phyloP scores from a whole-genome alignment of 2,888 invertebrate species.

The Nephrotoma flavescens region DNA sequence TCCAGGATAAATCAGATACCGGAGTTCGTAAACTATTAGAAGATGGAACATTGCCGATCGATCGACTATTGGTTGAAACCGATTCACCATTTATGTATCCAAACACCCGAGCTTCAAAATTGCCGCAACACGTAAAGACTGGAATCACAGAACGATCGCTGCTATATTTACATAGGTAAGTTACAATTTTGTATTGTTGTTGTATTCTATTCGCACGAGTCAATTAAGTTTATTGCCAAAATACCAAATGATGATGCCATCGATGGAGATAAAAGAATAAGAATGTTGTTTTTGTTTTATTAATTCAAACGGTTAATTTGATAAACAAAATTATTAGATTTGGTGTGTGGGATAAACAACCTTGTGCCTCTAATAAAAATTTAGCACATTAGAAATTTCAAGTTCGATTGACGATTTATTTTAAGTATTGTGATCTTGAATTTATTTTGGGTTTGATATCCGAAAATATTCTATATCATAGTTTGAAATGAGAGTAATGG shows the following conservation, averaged over 20 bases:
- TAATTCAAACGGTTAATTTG: background rate
- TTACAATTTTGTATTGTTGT: background rate
- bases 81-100: slow-evolving; percentile 96
- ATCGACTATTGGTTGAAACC: slow-evolving; percentile 76
- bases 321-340: background rate
- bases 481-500: too few species aligned
- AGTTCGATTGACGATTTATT: too few species aligned
- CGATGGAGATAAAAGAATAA: background rate
- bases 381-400: too few species aligned
- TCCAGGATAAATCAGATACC: slow-evolving; percentile 85
- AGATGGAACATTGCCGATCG: slow-evolving; percentile 66
- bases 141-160: slow-evolving; percentile 66
- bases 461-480: too few species aligned
- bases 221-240: background rate
- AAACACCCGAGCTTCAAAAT: slow-evolving; percentile 81
- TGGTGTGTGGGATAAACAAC: background rate
- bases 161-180: slow-evolving; percentile 30
- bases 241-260: background rate
- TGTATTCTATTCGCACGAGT: background rate
- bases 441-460: too few species aligned
- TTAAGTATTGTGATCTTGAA: too few species aligned
- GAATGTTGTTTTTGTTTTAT: background rate
- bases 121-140: slow-evolving; percentile 76
- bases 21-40: slow-evolving; percentile 74
- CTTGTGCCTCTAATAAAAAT: background rate